Evolutionary conservation across 2,113 vertebrate genomes (phyloP).

Genomic region (Phrynosoma blainvillii): DNA sequence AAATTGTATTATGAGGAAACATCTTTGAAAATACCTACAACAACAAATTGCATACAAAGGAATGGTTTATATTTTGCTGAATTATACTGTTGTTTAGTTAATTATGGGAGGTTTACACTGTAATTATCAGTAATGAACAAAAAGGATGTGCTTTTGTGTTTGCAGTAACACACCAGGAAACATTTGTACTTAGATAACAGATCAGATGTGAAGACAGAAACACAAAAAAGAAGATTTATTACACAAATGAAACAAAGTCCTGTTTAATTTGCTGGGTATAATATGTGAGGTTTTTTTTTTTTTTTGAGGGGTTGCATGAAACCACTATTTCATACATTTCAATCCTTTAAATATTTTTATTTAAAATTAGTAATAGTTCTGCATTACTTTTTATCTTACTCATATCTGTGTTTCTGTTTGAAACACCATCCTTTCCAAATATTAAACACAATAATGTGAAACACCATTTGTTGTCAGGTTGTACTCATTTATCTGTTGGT

Average conservation of each 20-base stretch:
- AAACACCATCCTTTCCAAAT: slow-evolving; percentile 9
- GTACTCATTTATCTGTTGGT: neutral
- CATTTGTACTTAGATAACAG: neutral
- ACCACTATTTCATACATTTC: slow-evolving; percentile 7
- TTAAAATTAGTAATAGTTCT: neutral
- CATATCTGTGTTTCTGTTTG: slow-evolving; percentile 29
- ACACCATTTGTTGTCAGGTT: neutral
- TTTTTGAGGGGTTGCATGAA: slow-evolving; percentile 5
- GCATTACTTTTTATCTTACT: slow-evolving; percentile 35
- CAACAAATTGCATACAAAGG: neutral
- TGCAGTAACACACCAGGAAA: slow-evolving; percentile 18
- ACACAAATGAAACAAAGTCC: neutral
- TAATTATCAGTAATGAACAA: slow-evolving; percentile 53
- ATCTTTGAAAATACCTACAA: neutral
- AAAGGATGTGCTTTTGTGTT: slow-evolving; percentile 31
- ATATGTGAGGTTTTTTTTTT: neutral
- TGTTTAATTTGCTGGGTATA: slow-evolving; percentile 21
- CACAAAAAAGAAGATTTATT: slow-evolving; percentile 22
- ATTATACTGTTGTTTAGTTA: slow-evolving; percentile 21
- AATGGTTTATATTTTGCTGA: neutral
- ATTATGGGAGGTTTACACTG: slow-evolving; percentile 51
- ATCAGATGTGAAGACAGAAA: neutral
- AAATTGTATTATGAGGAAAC: slow-evolving; percentile 11
- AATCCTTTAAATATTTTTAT: neutral
- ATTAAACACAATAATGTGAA: neutral